Percentiles rank a stretch among this genome's conserved stretches.
Conservation (phyloP, 2,888 invertebrate species). For the Clitarchus hookeri region DNA sequence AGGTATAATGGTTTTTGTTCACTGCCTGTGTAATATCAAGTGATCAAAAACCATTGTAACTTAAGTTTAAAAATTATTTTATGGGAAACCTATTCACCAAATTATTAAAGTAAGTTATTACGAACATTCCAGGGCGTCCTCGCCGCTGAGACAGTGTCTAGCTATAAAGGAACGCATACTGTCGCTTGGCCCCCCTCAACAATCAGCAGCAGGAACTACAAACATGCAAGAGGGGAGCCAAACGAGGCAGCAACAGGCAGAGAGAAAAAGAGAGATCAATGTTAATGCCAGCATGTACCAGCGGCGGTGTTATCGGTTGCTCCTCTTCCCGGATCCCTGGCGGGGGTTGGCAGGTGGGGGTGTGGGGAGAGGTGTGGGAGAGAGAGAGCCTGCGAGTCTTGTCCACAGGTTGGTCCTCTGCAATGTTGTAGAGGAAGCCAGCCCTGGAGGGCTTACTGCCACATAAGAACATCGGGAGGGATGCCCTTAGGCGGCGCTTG, state of each 20-base stretch:
- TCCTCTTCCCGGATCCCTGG: constrained; percentile 30
- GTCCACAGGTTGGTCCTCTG: not conserved
- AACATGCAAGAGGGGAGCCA: not conserved
- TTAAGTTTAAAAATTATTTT: too few species aligned
- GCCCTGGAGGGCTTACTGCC: not conserved
- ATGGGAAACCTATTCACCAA: too few species aligned
- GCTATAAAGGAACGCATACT: not conserved
- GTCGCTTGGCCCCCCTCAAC: too few species aligned
- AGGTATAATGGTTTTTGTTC: too few species aligned
- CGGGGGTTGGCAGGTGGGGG: constrained; percentile 52
- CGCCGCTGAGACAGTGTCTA: not conserved
- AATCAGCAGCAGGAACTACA: not conserved
- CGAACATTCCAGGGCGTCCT: too few species aligned
- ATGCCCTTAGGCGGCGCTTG: not conserved
- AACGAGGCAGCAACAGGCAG: not conserved
- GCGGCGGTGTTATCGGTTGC: constrained; percentile 25
- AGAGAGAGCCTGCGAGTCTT: constrained; percentile 10
- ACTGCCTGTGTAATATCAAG: too few species aligned
- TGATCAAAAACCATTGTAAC: too few species aligned
- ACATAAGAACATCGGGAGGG: not conserved
- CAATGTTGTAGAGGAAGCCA: not conserved
- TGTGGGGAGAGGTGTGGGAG: constrained; percentile 54
- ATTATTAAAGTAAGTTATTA: too few species aligned
- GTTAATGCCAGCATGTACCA: constrained; percentile 30
- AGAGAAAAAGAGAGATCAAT: not conserved